phyloP scores from a whole-genome alignment of 2,113 vertebrate genomes.

The Crotalus tigris region DNA sequence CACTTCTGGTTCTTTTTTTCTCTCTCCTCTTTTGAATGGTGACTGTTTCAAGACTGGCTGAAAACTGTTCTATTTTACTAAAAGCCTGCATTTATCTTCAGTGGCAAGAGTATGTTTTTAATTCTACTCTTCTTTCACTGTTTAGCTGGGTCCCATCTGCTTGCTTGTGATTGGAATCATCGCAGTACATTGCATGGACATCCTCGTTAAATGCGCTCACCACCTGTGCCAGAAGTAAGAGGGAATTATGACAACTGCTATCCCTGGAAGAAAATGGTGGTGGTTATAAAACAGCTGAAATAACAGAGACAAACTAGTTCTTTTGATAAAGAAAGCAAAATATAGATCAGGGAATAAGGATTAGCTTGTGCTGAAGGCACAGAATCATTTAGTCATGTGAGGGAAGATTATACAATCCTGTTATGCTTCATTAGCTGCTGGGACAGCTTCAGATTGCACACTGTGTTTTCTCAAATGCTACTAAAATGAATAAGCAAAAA shows the following conservation, averaged over 20 bases:
- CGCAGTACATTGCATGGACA: slow-evolving; percentile 91
- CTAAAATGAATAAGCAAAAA: neutral
- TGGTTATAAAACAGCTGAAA: neutral
- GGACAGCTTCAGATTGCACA: neutral
- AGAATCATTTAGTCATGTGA: neutral
- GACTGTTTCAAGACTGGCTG: neutral
- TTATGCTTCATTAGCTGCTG: neutral
- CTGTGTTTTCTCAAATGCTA: neutral
- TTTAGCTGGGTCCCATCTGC: slow-evolving; percentile 89
- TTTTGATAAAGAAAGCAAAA: neutral
- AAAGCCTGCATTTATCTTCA: slow-evolving; percentile 46
- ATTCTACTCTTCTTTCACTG: slow-evolving; percentile 5
- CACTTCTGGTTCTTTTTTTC: neutral
- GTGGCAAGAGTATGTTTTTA: slow-evolving; percentile 54
- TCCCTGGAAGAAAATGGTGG: neutral
- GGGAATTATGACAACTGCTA: neutral
- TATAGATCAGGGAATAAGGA: neutral
- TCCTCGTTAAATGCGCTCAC: slow-evolving; percentile 90
- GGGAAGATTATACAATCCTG: neutral
- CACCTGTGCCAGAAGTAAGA: slow-evolving; percentile 90
- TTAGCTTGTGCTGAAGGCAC: neutral
- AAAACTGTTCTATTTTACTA: neutral
- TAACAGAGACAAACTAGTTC: neutral
- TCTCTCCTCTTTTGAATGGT: neutral
- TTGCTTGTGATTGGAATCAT: slow-evolving; percentile 86